Percentiles rank a stretch among this genome's conserved stretches.
phyloP scores from a whole-genome alignment of 2,797 vertebrate genomes.

The Pyrocephalus nanus region DNA sequence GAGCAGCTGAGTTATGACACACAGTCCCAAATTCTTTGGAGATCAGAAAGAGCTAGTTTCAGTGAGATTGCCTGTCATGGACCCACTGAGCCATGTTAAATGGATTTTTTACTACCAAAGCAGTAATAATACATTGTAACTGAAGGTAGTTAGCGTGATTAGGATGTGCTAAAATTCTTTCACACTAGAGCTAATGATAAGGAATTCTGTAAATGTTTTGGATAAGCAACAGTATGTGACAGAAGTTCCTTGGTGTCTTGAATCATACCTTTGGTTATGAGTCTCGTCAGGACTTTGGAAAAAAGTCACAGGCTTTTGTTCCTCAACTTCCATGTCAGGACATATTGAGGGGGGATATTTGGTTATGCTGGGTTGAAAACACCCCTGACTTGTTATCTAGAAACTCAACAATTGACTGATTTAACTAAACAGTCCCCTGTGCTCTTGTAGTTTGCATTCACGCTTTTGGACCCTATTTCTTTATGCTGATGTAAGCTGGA shows the following conservation, averaged over 20 bases:
- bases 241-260: constrained; percentile 43
- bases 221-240: neutral
- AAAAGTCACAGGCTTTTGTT: constrained; percentile 45
- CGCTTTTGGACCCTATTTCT: neutral
- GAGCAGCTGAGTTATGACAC: neutral
- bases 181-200: neutral
- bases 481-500: neutral
- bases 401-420: constrained; percentile 4
- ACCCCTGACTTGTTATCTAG: neutral
- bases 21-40: neutral
- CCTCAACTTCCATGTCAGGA: neutral
- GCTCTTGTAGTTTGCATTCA: neutral
- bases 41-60: neutral
- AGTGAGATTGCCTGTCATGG: accelerated
- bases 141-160: neutral
- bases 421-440: accelerated
- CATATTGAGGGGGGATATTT: constrained; percentile 42
- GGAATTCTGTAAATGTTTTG: constrained; percentile 22
- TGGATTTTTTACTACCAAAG: neutral
- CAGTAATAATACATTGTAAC: neutral
- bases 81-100: neutral
- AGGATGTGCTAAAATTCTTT: constrained; percentile 33
- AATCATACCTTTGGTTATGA: neutral
- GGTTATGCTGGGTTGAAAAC: constrained; percentile 40
- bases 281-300: constrained; percentile 8